A percentile compares a stretch with the other conserved stretches of the same genome.
Evolutionary conservation across 2,113 vertebrate genomes (phyloP).

Genomic region (Forbesichthys agassizii): DNA sequence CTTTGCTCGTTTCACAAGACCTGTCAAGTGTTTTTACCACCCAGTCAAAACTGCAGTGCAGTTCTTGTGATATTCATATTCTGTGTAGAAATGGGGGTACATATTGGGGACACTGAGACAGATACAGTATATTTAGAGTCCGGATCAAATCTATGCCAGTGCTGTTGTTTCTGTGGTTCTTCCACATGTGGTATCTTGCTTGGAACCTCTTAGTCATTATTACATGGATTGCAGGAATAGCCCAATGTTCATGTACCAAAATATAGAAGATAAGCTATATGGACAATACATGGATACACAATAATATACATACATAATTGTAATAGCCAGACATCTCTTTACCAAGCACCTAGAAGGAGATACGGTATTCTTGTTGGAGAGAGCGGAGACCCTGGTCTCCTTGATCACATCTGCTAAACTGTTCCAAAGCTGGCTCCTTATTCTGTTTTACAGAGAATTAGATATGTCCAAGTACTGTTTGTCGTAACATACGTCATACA

Average conservation of each 20-base stretch:
- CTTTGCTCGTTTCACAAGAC: background rate
- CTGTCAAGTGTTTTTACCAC: conserved; percentile 38
- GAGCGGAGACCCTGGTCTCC: background rate
- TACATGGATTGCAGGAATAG: conserved; percentile 30
- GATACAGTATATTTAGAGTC: conserved; percentile 46
- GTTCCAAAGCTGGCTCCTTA: too few relatives aligned
- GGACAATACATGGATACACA: background rate
- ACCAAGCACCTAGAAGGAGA: background rate
- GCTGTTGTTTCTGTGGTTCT: conserved; percentile 1
- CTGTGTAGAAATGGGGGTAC: conserved; percentile 18
- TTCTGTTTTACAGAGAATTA: too few relatives aligned
- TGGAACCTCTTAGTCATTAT: conserved; percentile 36
- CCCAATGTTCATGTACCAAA: conserved; percentile 30
- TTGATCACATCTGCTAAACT: too few relatives aligned
- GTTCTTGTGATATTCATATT: conserved; percentile 48
- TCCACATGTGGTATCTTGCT: conserved; percentile 31
- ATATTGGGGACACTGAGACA: conserved; percentile 40
- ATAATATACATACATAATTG: too few relatives aligned
- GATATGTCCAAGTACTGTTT: too few relatives aligned
- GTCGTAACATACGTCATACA: too few relatives aligned
- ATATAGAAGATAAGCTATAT: conserved; percentile 18
- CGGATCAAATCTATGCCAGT: conserved; percentile 1
- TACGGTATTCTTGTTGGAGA: background rate
- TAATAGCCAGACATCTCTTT: background rate
- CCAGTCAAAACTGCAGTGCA: conserved; percentile 45